Base-by-base conservation (phyloP, 2,797 vertebrate species). In the Epinephelus coioides region DNA sequence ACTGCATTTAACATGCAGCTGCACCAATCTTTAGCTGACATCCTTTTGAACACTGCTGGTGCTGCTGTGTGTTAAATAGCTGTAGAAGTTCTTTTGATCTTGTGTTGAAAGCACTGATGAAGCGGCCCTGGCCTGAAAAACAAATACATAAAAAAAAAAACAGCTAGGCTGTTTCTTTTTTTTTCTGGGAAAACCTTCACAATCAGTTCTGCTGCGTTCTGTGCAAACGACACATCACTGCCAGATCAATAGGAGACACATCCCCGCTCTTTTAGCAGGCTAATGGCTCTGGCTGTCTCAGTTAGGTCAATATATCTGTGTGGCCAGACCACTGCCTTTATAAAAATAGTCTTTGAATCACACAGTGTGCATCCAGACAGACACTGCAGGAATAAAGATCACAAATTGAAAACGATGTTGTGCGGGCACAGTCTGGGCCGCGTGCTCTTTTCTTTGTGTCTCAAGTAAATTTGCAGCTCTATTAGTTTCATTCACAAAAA, bases 171-270 rank as follows among this genome's bases (percentile, higher is more conserved):
- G 21, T 38, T 55, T 46, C 2, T 34, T 34, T 34, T 34, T 34
- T 12, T 14, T 59, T 61, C 47, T 64, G 53, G 12, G 55, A 69
- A 64, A 76, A 54, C 55, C 40, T 75, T 60, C 67, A 74, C 46
- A 70, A 38, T 64, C 71, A 30, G n/a, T 17, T 54, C 63, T 43
- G 70, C 68, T 56, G 54, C 63, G 50, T 13, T 15, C 71, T 72
- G 65, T 21, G 73, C 64, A 89, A 84, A 79, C 79, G 82, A 86
- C 86, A 86, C 74, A 90, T 84, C 61, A 23, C 19, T 40, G 11
- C 3, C 51, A 51, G 75, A 90, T 91, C 90, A 88, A 91, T 88
- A 78, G 53, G 68, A 87, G 75, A 85, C 76, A 66, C 82, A 74
- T 82, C 59, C 43, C 71, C 64, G 78, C 79, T 79, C 88, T 87